Evolutionary conservation across 2,797 vertebrate species (phyloP).

Genomic region (Arrhamphus sclerolepis): DNA sequence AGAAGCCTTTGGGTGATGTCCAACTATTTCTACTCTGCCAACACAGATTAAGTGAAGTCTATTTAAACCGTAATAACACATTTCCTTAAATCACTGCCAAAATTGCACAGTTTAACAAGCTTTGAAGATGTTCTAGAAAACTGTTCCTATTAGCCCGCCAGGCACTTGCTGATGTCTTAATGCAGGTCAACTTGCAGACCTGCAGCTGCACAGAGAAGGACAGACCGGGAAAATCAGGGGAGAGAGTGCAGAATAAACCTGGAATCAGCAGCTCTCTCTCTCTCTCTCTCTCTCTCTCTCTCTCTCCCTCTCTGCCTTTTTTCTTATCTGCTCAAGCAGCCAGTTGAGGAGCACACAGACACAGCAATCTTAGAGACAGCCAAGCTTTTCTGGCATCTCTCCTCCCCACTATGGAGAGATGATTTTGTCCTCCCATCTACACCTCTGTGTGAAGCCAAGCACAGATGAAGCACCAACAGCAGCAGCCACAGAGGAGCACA

Average conservation of each 20-base stretch:
- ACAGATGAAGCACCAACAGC: conserved; percentile 63
- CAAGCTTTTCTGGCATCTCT: conserved; percentile 72
- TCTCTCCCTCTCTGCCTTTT: conserved; percentile 55
- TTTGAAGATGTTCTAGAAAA: conserved; percentile 74
- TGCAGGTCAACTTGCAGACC: conserved; percentile 76
- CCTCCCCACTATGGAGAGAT: conserved; percentile 55
- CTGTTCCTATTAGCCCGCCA: conserved; percentile 70
- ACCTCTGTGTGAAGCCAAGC: conserved; percentile 71
- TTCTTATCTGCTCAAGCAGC: conserved; percentile 79
- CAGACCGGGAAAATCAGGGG: conserved; percentile 19
- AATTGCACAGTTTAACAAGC: conserved; percentile 70
- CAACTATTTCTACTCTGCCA: conserved; percentile 74
- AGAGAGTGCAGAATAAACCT: conserved; percentile 54
- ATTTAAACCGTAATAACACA: conserved; percentile 75
- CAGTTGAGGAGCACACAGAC: conserved; percentile 67
- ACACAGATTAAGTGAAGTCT: conserved; percentile 75
- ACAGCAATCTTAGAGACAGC: conserved; percentile 67
- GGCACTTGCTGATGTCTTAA: conserved; percentile 77
- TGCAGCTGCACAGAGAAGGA: conserved; percentile 70
- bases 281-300: no score
- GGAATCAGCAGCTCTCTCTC: conserved; percentile 70
- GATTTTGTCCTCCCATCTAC: conserved; percentile 69
- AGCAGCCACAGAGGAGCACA: conserved; percentile 47
- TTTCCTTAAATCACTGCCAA: conserved; percentile 79
- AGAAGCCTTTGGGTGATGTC: conserved; percentile 55